phyloP scores from a whole-genome alignment of 1,140 invertebrate genomes.

The Portunus trituberculatus region DNA sequence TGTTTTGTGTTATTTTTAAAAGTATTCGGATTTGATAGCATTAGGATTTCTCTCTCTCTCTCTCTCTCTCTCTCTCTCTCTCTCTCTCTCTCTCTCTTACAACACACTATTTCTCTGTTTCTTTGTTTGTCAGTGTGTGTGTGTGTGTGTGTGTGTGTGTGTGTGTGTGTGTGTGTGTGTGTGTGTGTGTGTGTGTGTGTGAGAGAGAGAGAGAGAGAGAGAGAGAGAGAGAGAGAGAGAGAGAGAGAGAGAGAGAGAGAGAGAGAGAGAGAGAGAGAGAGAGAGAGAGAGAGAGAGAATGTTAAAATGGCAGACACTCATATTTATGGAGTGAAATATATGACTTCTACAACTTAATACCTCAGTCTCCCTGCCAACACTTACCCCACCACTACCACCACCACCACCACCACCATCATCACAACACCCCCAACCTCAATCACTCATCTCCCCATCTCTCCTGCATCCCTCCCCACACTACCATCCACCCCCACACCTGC shows the following conservation, averaged over 20 bases:
- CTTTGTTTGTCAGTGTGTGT: too few relatives aligned
- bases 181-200: neutral
- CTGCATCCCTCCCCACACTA: neutral
- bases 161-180: neutral
- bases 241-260: constrained; percentile 35
- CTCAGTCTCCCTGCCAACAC: constrained; percentile 6
- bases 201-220: constrained; percentile 46
- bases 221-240: constrained; percentile 52
- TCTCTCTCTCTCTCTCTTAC: too few relatives aligned
- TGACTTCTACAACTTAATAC: constrained; percentile 23
- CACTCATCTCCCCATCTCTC: neutral
- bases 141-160: neutral
- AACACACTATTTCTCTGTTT: too few relatives aligned
- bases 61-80: too few relatives aligned
- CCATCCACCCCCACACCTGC: too few relatives aligned
- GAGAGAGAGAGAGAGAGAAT: constrained; percentile 13
- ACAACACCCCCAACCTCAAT: neutral
- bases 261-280: constrained; percentile 36
- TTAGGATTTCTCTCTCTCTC: too few relatives aligned
- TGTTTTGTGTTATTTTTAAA: too few relatives aligned
- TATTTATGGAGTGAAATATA: constrained; percentile 6
- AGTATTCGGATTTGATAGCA: too few relatives aligned
- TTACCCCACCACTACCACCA: neutral
- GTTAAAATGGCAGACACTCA: constrained; percentile 22
- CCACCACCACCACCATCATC: neutral